These are phyloP conservation scores for Eupithecia dodoneata DNA, from an alignment of 2,888 invertebrate genomes.

Conservation along the genomic window DNA sequence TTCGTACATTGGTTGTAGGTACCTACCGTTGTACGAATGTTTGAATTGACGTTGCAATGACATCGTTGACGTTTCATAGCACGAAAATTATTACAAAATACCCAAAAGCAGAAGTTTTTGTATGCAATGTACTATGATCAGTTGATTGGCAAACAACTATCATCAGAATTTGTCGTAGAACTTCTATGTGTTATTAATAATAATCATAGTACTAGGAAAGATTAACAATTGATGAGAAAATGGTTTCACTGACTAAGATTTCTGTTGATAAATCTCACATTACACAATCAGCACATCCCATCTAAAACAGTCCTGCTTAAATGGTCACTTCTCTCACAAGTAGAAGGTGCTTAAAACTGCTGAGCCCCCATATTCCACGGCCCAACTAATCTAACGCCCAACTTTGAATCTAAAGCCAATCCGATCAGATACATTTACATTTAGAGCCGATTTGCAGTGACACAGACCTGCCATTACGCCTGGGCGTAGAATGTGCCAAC, in stretches of 20 bases:
- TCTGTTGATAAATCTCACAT: background rate
- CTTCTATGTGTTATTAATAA: background rate
- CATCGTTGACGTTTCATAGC: background rate
- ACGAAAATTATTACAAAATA: background rate
- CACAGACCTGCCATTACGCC: slow-evolving; percentile 21
- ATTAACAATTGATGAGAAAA: no score
- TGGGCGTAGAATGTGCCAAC: slow-evolving; percentile 53
- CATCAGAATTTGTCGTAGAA: background rate
- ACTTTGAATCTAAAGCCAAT: slow-evolving; percentile 12
- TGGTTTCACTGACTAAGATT: background rate
- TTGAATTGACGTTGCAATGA: background rate
- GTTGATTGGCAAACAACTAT: background rate
- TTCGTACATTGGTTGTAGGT: background rate
- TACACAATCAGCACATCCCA: slow-evolving; percentile 1
- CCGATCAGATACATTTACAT: slow-evolving; percentile 8
- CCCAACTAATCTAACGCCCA: slow-evolving; percentile 12
- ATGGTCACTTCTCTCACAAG: background rate
- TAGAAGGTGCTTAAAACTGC: slow-evolving; percentile 8
- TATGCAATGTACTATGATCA: no score
- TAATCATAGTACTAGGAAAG: background rate
- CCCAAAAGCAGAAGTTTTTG: background rate
- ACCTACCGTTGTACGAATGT: background rate
- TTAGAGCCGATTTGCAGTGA: slow-evolving; percentile 15
- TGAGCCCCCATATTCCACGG: slow-evolving; percentile 6
- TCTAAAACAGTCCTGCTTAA: background rate